Evolutionary conservation across 1,140 invertebrate genomes (phyloP).

Genomic region (Macrocentrus cingulum): DNA sequence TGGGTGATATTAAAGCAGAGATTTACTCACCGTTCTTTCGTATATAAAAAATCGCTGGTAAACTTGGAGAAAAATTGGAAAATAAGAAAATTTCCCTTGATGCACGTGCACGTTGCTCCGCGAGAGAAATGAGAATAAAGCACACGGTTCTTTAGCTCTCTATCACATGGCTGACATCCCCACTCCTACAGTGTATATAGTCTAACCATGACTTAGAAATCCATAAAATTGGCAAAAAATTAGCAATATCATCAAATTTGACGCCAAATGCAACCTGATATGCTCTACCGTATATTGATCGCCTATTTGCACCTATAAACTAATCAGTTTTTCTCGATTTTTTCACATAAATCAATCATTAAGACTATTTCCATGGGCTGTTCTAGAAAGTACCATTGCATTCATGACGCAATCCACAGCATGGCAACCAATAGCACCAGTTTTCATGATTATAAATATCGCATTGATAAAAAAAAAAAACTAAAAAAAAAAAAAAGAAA

Average conservation of each 20-base stretch:
- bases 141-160: conserved; percentile 21
- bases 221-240: too few relatives aligned
- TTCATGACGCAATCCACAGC: conserved; percentile 19
- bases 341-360: neutral
- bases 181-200: too few relatives aligned
- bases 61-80: too few relatives aligned
- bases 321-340: too few relatives aligned
- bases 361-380: neutral
- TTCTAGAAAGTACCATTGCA: conserved; percentile 22
- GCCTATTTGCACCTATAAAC: too few relatives aligned
- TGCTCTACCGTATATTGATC: too few relatives aligned
- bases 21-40: neutral
- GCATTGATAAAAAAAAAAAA: too few relatives aligned
- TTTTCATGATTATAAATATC: neutral
- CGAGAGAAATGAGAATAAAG: conserved; percentile 28
- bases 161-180: conserved; percentile 37
- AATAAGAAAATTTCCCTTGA: neutral
- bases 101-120: conserved; percentile 41
- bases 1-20: too few relatives aligned
- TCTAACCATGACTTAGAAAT: too few relatives aligned
- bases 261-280: too few relatives aligned
- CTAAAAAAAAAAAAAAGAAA: too few relatives aligned
- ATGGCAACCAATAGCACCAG: conserved; percentile 6
- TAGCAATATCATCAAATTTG: too few relatives aligned
- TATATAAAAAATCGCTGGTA: conserved; percentile 1